Conservation (phyloP, 2,888 invertebrate species). For the Myopa tessellatipennis region DNA sequence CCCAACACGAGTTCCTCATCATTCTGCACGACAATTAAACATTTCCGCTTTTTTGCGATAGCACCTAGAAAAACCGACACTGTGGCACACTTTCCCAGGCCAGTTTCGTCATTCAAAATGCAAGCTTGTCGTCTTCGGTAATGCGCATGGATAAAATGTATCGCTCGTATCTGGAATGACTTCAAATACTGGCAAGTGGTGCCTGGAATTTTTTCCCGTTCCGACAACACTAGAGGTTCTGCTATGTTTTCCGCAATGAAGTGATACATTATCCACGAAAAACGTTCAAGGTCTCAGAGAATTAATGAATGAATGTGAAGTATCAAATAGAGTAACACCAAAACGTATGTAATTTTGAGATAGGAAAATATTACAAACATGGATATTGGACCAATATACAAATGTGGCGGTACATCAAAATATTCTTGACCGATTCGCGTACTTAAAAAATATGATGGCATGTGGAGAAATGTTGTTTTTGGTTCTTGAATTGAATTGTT, state of each 20-base stretch:
- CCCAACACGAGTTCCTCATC: slow-evolving; percentile 59
- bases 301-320: slow-evolving; percentile 50
- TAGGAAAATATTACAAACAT: slow-evolving; percentile 67
- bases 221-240: slow-evolving; percentile 59
- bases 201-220: slow-evolving; percentile 54
- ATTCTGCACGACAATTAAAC: slow-evolving; percentile 61
- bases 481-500: background rate
- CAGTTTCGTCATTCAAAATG: slow-evolving; percentile 65
- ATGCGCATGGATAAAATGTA: slow-evolving; percentile 61
- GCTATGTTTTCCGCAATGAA: slow-evolving; percentile 59
- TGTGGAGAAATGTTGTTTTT: slow-evolving; percentile 33
- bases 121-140: slow-evolving; percentile 60
- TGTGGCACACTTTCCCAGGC: slow-evolving; percentile 62
- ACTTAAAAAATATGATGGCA: slow-evolving; percentile 48
- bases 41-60: slow-evolving; percentile 54
- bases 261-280: slow-evolving; percentile 58
- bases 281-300: background rate
- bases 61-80: slow-evolving; percentile 59
- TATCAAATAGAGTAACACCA: slow-evolving; percentile 63
- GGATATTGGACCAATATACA: slow-evolving; percentile 62
- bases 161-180: slow-evolving; percentile 62
- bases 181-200: slow-evolving; percentile 61
- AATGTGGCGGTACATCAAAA: slow-evolving; percentile 59
- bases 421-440: slow-evolving; percentile 55
- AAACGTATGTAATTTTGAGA: slow-evolving; percentile 63